Evolutionary conservation across 1,140 invertebrate genomes (phyloP).

Genomic region (Littorina saxatilis): DNA sequence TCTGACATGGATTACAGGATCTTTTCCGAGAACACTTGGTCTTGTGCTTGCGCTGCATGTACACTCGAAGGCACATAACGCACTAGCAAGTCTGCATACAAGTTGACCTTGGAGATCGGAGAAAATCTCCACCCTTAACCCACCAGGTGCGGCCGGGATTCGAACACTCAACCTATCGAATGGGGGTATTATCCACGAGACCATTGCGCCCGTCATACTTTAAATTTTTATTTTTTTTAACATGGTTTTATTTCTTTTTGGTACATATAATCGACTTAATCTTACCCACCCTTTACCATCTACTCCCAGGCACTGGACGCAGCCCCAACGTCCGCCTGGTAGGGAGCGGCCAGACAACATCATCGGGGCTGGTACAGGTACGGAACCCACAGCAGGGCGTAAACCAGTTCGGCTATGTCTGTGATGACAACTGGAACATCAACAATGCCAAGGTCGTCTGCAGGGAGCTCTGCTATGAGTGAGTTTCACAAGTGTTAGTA

Average conservation of each 20-base stretch:
- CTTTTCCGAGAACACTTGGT: too few species aligned
- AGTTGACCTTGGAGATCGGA: too few species aligned
- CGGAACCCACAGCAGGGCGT: constrained; percentile 76
- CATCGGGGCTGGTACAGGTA: constrained; percentile 82
- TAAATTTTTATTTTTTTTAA: too few species aligned
- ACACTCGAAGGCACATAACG: not conserved
- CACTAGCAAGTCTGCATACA: too few species aligned
- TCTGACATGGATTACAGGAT: too few species aligned
- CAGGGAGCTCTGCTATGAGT: constrained; percentile 77
- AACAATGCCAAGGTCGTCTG: constrained; percentile 84
- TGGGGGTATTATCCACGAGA: too few species aligned
- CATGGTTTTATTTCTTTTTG: too few species aligned
- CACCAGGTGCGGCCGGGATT: too few species aligned
- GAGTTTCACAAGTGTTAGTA: not conserved
- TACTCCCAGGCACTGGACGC: not conserved
- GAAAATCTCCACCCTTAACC: too few species aligned
- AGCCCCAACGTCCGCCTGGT: constrained; percentile 1
- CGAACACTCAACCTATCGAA: too few species aligned
- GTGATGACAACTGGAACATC: constrained; percentile 85
- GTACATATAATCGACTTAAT: not conserved
- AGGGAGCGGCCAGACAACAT: not conserved
- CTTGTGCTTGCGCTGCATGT: not conserved
- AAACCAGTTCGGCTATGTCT: constrained; percentile 84
- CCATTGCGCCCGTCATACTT: too few species aligned
- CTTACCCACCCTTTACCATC: not conserved